A percentile compares a stretch with the other conserved stretches of the same genome.
These are phyloP conservation scores for Andrena fulva DNA, from an alignment of 2,888 invertebrate species.

Conservation along the genomic window DNA sequence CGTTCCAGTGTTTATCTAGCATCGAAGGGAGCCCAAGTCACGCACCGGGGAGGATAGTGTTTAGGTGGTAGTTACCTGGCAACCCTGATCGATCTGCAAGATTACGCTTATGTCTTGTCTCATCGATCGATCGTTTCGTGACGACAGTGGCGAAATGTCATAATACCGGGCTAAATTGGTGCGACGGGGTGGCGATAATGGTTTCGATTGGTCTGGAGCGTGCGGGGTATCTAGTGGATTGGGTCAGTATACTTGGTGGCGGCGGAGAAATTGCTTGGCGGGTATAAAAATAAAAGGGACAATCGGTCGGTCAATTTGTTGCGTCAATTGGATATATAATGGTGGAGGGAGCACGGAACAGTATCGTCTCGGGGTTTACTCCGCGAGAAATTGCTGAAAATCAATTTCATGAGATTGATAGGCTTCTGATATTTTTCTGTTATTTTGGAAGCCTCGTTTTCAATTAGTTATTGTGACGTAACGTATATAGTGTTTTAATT, in stretches of 20 bases:
- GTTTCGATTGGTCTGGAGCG: slow-evolving; percentile 3
- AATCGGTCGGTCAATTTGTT: slow-evolving; percentile 3
- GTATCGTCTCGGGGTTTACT: neutral
- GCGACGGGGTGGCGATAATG: slow-evolving; percentile 17
- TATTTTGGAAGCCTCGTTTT: too few species aligned
- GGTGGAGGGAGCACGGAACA: neutral
- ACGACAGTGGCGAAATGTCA: slow-evolving; percentile 36
- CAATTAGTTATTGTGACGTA: too few species aligned
- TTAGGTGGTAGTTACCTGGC: slow-evolving; percentile 76
- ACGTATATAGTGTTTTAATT: too few species aligned
- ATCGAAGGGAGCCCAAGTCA: slow-evolving; percentile 11
- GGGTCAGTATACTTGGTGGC: neutral
- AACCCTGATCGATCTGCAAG: slow-evolving; percentile 70
- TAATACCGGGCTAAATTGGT: slow-evolving; percentile 29
- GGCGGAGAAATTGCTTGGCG: neutral
- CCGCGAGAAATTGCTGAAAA: neutral
- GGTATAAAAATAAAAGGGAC: slow-evolving; percentile 1
- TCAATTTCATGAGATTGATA: neutral
- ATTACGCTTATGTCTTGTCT: slow-evolving; percentile 49
- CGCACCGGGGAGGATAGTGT: slow-evolving; percentile 57
- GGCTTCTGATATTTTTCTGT: too few species aligned
- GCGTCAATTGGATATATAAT: slow-evolving; percentile 5
- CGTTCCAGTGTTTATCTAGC: slow-evolving; percentile 13
- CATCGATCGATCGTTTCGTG: slow-evolving; percentile 59
- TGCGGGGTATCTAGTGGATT: neutral